Evolutionary conservation across 2,113 vertebrate genomes (phyloP).

Genomic region (Orthonyx spaldingii): DNA sequence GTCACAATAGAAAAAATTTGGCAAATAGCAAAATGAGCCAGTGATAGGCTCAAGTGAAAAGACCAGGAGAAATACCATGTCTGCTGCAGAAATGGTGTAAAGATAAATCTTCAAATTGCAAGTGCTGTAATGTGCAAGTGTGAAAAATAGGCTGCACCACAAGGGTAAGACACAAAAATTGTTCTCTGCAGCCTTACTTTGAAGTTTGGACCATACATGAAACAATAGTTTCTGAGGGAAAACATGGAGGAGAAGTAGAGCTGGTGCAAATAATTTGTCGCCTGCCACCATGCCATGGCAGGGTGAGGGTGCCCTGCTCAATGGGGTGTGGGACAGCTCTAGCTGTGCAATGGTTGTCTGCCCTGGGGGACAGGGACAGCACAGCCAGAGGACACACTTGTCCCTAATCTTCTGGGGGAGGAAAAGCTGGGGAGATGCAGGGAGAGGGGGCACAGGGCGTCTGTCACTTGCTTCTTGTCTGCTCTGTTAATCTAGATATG

Average conservation of each 20-base stretch:
- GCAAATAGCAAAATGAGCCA: neutral
- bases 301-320: neutral
- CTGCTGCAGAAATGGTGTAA: neutral
- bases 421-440: neutral
- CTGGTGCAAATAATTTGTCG: neutral
- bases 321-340: neutral
- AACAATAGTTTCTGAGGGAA: neutral
- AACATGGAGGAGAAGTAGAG: neutral
- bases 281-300: neutral
- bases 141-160: neutral
- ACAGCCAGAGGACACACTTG: neutral
- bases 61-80: neutral
- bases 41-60: neutral
- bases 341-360: neutral
- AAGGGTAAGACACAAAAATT: neutral
- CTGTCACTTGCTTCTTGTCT: neutral
- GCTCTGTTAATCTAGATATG: conserved; percentile 10
- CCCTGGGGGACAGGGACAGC: neutral
- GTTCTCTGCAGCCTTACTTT: neutral
- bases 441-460: accelerated
- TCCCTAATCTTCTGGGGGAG: neutral
- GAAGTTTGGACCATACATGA: neutral
- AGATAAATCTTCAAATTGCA: neutral
- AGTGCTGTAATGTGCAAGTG: neutral
- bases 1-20: neutral